phyloP scores from a whole-genome alignment of 2,888 invertebrate species.

The Callimorpha dominula region DNA sequence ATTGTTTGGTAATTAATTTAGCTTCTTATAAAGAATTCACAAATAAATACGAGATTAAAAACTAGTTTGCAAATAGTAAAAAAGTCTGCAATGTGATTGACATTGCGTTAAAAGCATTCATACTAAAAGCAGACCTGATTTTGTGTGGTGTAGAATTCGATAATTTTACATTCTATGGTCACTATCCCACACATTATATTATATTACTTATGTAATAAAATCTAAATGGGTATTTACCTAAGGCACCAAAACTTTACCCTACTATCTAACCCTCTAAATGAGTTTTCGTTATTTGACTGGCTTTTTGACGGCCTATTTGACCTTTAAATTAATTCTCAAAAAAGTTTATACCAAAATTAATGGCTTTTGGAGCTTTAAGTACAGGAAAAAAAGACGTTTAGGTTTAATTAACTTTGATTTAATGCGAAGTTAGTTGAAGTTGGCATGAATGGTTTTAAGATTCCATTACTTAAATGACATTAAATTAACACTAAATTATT shows the following conservation, averaged over 20 bases:
- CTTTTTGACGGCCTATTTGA: slow-evolving; percentile 43
- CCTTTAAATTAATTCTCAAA: slow-evolving; percentile 47
- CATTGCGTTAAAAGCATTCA: background rate
- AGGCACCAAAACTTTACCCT: slow-evolving; percentile 32
- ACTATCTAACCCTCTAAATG: slow-evolving; percentile 51
- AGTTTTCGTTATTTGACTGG: slow-evolving; percentile 50
- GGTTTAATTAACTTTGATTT: slow-evolving; percentile 40
- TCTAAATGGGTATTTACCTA: slow-evolving; percentile 37
- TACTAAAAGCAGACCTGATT: background rate
- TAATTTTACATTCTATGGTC: slow-evolving; percentile 8
- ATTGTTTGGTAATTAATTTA: slow-evolving; percentile 15
- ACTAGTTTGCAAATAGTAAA: slow-evolving; percentile 4
- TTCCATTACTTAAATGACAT: background rate
- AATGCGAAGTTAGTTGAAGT: slow-evolving; percentile 13
- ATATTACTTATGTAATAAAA: slow-evolving; percentile 22
- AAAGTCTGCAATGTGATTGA: background rate
- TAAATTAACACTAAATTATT: background rate
- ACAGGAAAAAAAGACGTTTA: slow-evolving; percentile 33
- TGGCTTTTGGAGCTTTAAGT: slow-evolving; percentile 31
- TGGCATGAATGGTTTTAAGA: slow-evolving; percentile 11
- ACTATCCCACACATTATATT: slow-evolving; percentile 24
- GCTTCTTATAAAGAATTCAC: background rate
- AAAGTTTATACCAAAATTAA: slow-evolving; percentile 50
- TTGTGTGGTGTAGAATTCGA: background rate
- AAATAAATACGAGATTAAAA: slow-evolving; percentile 12